Conservation (phyloP, 2,888 invertebrate species). For the Eristalinus sepulchralis region DNA sequence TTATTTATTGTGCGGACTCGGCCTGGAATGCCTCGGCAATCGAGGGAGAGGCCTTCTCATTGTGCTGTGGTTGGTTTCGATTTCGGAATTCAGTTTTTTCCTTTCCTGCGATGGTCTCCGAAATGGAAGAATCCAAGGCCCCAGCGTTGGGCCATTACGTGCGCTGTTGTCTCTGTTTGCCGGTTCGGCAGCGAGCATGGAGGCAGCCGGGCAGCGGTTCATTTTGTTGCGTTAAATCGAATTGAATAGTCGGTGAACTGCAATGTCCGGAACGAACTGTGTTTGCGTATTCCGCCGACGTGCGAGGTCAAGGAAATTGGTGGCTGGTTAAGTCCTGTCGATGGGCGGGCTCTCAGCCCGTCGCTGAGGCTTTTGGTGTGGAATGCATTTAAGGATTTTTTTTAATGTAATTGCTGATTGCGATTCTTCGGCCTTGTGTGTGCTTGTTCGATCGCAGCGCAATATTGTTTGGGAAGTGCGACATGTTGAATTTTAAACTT, state of each 20-base stretch:
- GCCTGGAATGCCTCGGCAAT: slow-evolving; percentile 41
- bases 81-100: slow-evolving; percentile 29
- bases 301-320: slow-evolving; percentile 47
- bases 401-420: slow-evolving; percentile 18
- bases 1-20: slow-evolving; percentile 63
- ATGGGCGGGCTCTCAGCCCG: background rate
- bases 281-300: slow-evolving; percentile 40
- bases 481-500: background rate
- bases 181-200: background rate
- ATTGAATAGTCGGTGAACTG: slow-evolving; percentile 51
- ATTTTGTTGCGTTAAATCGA: slow-evolving; percentile 59
- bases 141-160: slow-evolving; percentile 62
- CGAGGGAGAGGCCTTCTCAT: slow-evolving; percentile 39
- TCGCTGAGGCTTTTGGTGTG: background rate
- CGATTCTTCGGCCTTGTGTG: slow-evolving; percentile 3
- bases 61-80: slow-evolving; percentile 35
- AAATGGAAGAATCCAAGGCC: slow-evolving; percentile 49
- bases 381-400: slow-evolving; percentile 31
- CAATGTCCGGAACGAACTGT: slow-evolving; percentile 32
- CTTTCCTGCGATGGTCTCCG: background rate
- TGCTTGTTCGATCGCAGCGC: background rate
- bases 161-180: slow-evolving; percentile 17
- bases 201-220: background rate
- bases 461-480: background rate
- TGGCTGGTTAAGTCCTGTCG: slow-evolving; percentile 29